Percentiles rank a stretch among this genome's conserved stretches.
These are phyloP conservation scores for Eupithecia subfuscata DNA, from an alignment of 2,888 invertebrate species.

Conservation along the genomic window DNA sequence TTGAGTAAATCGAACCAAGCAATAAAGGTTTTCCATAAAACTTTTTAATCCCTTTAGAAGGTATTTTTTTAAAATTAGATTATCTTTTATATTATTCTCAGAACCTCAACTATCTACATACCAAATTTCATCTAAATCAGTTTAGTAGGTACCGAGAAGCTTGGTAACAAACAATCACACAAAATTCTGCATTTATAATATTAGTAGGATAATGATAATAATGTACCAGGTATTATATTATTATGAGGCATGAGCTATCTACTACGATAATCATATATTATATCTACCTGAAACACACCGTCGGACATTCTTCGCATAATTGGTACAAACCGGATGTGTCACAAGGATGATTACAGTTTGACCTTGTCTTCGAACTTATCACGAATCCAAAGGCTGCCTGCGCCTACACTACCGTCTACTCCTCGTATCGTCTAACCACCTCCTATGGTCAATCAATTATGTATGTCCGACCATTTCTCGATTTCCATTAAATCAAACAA, in stretches of 20 bases:
- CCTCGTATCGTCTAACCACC: background rate
- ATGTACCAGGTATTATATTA: background rate
- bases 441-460: background rate
- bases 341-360: background rate
- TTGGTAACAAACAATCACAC: too few species aligned
- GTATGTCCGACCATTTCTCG: background rate
- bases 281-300: background rate
- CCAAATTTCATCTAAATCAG: too few species aligned
- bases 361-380: background rate
- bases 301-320: background rate
- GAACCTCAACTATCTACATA: too few species aligned
- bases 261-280: background rate
- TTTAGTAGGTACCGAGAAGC: too few species aligned
- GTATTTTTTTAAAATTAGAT: too few species aligned
- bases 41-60: too few species aligned
- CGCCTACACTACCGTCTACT: background rate
- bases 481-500: background rate
- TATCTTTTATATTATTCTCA: too few species aligned
- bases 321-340: background rate
- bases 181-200: too few species aligned
- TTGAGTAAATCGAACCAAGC: too few species aligned
- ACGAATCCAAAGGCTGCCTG: background rate
- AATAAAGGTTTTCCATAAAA: too few species aligned
- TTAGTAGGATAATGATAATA: background rate
- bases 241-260: background rate